phyloP scores from a whole-genome alignment of 2,888 invertebrate species.

The Diarsia brunnea region DNA sequence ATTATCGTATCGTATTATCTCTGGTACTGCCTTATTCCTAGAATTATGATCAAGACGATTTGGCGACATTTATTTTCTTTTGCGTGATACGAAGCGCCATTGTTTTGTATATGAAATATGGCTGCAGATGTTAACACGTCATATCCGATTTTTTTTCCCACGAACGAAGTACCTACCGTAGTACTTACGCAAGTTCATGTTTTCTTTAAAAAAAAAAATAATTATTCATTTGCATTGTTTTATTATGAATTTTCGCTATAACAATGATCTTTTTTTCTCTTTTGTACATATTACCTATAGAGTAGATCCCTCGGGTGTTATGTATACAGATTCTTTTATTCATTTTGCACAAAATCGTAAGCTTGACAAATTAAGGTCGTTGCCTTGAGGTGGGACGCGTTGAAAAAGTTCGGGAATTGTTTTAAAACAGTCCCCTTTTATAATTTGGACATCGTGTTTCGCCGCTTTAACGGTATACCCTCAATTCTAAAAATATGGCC shows the following conservation, averaged over 20 bases:
- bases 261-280: neutral
- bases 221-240: neutral
- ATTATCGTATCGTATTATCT: too few species aligned
- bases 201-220: neutral
- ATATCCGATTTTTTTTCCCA: slow-evolving; percentile 39
- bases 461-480: slow-evolving; percentile 65
- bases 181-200: neutral
- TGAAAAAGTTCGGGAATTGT: slow-evolving; percentile 82
- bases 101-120: slow-evolving; percentile 54
- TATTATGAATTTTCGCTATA: slow-evolving; percentile 4
- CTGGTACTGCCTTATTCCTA: slow-evolving; percentile 10
- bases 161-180: neutral
- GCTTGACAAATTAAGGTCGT: slow-evolving; percentile 79
- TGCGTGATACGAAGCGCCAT: slow-evolving; percentile 49
- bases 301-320: neutral
- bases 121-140: slow-evolving; percentile 56
- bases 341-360: slow-evolving; percentile 69
- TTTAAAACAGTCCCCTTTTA: slow-evolving; percentile 80
- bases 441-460: slow-evolving; percentile 83
- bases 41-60: slow-evolving; percentile 50
- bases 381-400: slow-evolving; percentile 76
- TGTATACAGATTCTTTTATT: slow-evolving; percentile 18
- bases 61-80: slow-evolving; percentile 54
- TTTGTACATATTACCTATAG: neutral
- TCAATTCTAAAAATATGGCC: slow-evolving; percentile 80